Conservation (phyloP, 2,888 invertebrate species). For the Gastracanthus pulcherrimus region DNA sequence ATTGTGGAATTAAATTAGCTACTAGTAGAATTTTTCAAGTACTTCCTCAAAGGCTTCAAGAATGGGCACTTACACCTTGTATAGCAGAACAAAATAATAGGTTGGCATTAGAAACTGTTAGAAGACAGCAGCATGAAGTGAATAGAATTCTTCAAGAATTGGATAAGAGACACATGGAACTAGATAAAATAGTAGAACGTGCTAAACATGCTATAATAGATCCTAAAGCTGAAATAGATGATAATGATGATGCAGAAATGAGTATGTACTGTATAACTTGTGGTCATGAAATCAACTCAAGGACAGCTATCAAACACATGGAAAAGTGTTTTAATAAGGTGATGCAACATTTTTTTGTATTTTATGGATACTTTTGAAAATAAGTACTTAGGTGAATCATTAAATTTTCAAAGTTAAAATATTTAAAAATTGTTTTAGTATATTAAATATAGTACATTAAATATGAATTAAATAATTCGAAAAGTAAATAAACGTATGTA, state of each 20-base stretch:
- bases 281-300: conserved; percentile 95
- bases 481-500: no score
- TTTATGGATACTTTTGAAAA: no score
- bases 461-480: conserved; percentile 4
- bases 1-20: conserved; percentile 94
- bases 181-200: conserved; percentile 89
- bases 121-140: conserved; percentile 89
- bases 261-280: conserved; percentile 98
- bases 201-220: conserved; percentile 87
- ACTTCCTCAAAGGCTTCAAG: conserved; percentile 92
- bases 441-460: not conserved
- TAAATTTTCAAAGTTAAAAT: not conserved
- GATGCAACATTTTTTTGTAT: no score
- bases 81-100: conserved; percentile 91
- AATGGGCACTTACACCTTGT: conserved; percentile 93
- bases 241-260: conserved; percentile 85
- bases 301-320: conserved; percentile 96
- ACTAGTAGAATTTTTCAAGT: conserved; percentile 91
- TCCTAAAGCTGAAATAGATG: conserved; percentile 80
- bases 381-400: no score
- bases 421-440: no score
- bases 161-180: conserved; percentile 86
- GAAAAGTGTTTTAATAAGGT: conserved; percentile 98
- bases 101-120: conserved; percentile 84
- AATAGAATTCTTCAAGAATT: conserved; percentile 88